These are phyloP conservation scores for Uropsilus gracilis DNA, from an alignment of 2,113 vertebrate genomes.

Conservation along the genomic window DNA sequence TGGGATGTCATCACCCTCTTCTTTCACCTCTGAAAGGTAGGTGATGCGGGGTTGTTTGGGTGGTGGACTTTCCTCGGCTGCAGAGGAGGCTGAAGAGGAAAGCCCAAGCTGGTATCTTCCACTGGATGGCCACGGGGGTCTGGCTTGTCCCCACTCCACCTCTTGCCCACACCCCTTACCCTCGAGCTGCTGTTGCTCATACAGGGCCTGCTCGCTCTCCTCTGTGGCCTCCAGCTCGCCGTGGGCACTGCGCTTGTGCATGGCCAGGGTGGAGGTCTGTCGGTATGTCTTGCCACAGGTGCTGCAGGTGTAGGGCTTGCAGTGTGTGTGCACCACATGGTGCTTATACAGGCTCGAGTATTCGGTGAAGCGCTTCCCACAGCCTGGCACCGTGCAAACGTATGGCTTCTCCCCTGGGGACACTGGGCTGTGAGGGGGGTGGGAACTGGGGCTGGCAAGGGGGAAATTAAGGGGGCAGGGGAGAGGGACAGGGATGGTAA, in stretches of 20 bases:
- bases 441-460: conserved; percentile 80
- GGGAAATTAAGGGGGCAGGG: conserved; percentile 65
- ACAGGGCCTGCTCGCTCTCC: conserved; percentile 86
- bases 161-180: conserved; percentile 74
- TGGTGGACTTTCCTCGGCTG: conserved; percentile 73
- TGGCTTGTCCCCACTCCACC: background rate
- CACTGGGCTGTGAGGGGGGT: conserved; percentile 81
- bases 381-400: conserved; percentile 89
- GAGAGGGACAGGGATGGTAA: background rate
- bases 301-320: conserved; percentile 91
- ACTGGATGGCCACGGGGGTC: background rate
- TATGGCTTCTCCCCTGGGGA: conserved; percentile 91
- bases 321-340: conserved; percentile 92
- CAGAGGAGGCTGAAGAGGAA: conserved; percentile 77
- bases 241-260: conserved; percentile 89
- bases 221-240: conserved; percentile 88
- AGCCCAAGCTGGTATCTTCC: conserved; percentile 54
- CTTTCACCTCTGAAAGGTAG: conserved; percentile 83
- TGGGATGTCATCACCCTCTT: conserved; percentile 75
- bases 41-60: conserved; percentile 78
- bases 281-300: conserved; percentile 90
- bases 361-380: conserved; percentile 91
- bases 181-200: conserved; percentile 84
- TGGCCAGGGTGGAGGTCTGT: conserved; percentile 90
- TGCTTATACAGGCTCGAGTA: conserved; percentile 93